phyloP scores from a whole-genome alignment of 2,888 invertebrate species.

The Eupeodes luniger region DNA sequence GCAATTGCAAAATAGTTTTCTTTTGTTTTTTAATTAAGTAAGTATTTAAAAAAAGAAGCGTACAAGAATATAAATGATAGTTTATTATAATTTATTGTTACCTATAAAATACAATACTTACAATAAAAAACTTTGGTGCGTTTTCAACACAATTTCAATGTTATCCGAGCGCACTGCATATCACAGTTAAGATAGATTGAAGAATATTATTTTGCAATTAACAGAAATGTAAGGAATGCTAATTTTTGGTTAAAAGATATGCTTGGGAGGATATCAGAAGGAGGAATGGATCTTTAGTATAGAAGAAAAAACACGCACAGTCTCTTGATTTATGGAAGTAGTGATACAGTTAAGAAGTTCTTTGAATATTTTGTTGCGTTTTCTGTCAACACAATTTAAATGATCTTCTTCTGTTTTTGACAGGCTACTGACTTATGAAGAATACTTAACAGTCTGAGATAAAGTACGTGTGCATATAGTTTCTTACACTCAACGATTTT shows the following conservation, averaged over 20 bases:
- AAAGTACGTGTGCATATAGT: too few species aligned
- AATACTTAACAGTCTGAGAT: too few species aligned
- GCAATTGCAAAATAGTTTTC: background rate
- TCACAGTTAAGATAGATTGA: constrained; percentile 3
- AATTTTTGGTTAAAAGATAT: background rate
- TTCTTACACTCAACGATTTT: too few species aligned
- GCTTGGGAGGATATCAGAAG: background rate
- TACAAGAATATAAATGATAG: background rate
- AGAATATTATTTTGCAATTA: constrained; percentile 15
- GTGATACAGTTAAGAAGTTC: too few species aligned
- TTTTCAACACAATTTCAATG: constrained; percentile 10
- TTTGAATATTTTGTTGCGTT: too few species aligned
- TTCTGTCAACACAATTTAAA: too few species aligned
- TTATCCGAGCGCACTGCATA: too few species aligned
- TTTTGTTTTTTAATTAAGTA: background rate
- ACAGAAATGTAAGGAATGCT: background rate
- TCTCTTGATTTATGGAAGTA: too few species aligned
- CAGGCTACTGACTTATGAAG: too few species aligned
- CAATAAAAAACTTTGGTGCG: background rate
- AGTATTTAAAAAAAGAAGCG: background rate
- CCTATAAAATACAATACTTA: background rate
- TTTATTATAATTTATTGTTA: background rate
- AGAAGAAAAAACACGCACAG: background rate
- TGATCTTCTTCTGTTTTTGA: too few species aligned
- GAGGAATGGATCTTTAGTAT: background rate